These are phyloP conservation scores for Palythoa grandis DNA, from an alignment of 92 coral and sea anemone species.

Conservation along the genomic window DNA sequence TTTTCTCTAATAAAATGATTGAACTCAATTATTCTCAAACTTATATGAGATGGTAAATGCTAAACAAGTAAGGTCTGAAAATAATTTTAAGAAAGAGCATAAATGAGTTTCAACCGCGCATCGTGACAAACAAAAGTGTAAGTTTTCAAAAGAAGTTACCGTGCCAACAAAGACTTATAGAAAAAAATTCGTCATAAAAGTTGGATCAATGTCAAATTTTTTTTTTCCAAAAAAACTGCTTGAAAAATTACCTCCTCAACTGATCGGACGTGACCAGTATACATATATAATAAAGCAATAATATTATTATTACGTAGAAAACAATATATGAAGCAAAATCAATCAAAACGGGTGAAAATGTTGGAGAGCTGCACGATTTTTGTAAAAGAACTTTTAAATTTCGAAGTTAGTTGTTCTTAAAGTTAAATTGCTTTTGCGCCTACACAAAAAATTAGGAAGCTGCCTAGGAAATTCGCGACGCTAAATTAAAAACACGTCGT, in stretches of 20 bases:
- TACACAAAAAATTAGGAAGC: too few species aligned
- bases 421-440: too few species aligned
- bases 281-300: too few species aligned
- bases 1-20: neutral
- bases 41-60: neutral
- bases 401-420: too few species aligned
- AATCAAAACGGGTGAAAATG: too few species aligned
- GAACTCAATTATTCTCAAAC: neutral
- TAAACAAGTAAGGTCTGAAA: neutral
- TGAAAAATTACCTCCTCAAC: neutral
- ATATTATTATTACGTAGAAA: too few species aligned
- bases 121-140: neutral
- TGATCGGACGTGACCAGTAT: too few species aligned
- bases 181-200: neutral
- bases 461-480: too few species aligned
- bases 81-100: neutral
- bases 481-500: too few species aligned
- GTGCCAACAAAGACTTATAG: neutral
- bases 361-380: too few species aligned
- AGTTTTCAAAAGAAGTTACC: constrained; percentile 19
- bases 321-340: too few species aligned
- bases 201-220: neutral
- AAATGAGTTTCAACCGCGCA: neutral
- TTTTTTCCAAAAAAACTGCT: neutral
- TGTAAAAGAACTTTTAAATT: too few species aligned